Base-by-base conservation (phyloP, 2,113 vertebrate species). In the Thermophis baileyi region DNA sequence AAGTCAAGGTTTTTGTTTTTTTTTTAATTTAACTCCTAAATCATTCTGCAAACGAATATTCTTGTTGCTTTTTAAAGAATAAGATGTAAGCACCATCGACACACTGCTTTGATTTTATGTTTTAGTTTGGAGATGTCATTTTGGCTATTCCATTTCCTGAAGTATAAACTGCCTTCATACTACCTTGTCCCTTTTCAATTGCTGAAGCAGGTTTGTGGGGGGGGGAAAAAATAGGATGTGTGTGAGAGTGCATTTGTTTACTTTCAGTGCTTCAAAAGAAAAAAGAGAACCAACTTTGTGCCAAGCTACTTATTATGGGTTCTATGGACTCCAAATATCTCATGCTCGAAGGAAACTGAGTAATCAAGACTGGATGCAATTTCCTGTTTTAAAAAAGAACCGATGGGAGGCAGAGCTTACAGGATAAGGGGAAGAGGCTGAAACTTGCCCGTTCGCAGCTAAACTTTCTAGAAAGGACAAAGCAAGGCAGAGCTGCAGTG, bases 291-390 rank as follows among this genome's bases (percentile, higher is more conserved):
- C 53, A 47, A 49, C n/a, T 47, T 12, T 50, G 89, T 14, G 24
- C 91, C 89, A 63, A n/a, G 47, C 89, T 81, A 90, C 91, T 93
- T 90, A 24, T 88, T 90, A 49, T 46, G 51, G 92, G 88, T 91
- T 49, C 74, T 85, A 40, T n/a, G 57, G 40, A 51, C 92, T 60
- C 89, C 85, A 44, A 92, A 90, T 55, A 95, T 97, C 97, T 97
- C 63, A 96, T 95, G 97, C 97, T 96, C 95, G 96, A 94, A 98
- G 98, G 97, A 98, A 98, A 96, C 97, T 94, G 96, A 97, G 93
- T 96, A 97, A 97, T 97, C 97, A 96, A 96, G 93, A 96, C 96
- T 96, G 96, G 96, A 96, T 98, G 95, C 87, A 96, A 97, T 97
- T 98, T 98, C 98, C 98, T 98, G 98, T 97, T 94, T 95, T 96